These are phyloP conservation scores for Zaprionus gabonicus DNA, from an alignment of 1,140 invertebrate genomes.

Conservation along the genomic window DNA sequence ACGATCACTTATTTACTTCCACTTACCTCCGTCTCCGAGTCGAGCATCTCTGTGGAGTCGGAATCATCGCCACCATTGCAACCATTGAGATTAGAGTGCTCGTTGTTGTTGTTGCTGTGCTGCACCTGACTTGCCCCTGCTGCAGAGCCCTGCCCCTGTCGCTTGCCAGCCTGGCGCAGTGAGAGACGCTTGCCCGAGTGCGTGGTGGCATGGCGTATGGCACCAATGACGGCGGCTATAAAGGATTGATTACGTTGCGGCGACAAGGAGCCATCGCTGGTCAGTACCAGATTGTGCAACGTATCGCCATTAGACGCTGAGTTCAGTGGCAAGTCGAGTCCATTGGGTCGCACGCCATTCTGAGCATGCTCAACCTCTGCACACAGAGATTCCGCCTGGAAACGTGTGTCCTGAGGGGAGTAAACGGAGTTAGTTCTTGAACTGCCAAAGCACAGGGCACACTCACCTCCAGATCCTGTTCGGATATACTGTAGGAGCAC, in stretches of 20 bases:
- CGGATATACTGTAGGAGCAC: conserved; percentile 89
- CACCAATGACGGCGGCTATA: conserved; percentile 88
- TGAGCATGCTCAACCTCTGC: conserved; percentile 87
- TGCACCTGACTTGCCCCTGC: background rate
- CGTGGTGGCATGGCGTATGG: conserved; percentile 87
- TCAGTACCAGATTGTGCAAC: conserved; percentile 64
- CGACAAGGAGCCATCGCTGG: conserved; percentile 86
- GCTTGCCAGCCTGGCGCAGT: conserved; percentile 60
- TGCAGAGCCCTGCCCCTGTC: conserved; percentile 26
- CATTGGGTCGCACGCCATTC: conserved; percentile 63
- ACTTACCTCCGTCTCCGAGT: conserved; percentile 89
- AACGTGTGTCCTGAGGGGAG: conserved; percentile 87
- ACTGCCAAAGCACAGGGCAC: fast-evolving
- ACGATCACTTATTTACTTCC: background rate
- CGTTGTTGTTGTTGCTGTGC: conserved; percentile 48
- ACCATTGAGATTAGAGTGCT: conserved; percentile 50
- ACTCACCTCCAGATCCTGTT: conserved; percentile 89
- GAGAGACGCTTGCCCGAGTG: conserved; percentile 75
- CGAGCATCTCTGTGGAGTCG: conserved; percentile 89
- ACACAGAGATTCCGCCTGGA: conserved; percentile 90
- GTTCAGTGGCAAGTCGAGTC: conserved; percentile 62
- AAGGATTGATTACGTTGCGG: conserved; percentile 88
- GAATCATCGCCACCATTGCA: conserved; percentile 70
- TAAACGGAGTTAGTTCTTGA: background rate
- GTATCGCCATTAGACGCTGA: conserved; percentile 48